Conservation (phyloP, 1,140 invertebrate species). For the Caenorhabditis latens region DNA sequence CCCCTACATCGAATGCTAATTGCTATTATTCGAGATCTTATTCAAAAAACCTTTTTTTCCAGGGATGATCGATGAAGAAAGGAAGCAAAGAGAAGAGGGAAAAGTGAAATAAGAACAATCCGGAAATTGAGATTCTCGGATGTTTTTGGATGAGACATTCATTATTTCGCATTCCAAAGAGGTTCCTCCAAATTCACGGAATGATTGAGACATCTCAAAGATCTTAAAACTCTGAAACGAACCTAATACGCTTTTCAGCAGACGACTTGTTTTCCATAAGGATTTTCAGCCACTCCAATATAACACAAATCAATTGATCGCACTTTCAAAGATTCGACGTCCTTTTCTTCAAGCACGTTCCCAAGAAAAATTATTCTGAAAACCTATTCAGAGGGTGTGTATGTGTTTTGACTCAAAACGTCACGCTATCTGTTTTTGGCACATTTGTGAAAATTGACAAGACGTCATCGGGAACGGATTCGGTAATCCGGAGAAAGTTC, state of each 20-base stretch:
- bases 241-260: conserved; percentile 22
- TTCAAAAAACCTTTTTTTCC: background rate
- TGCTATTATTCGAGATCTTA: conserved; percentile 45
- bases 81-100: background rate
- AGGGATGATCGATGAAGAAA: background rate
- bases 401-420: conserved; percentile 38
- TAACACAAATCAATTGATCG: conserved; percentile 13
- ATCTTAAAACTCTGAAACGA: conserved; percentile 46
- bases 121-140: conserved; percentile 49
- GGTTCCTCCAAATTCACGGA: conserved; percentile 20
- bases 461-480: background rate
- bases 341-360: background rate
- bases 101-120: conserved; percentile 13
- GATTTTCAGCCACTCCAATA: background rate
- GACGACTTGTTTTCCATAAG: background rate
- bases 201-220: conserved; percentile 20
- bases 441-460: background rate
- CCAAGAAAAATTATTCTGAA: background rate
- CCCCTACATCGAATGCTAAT: conserved; percentile 46
- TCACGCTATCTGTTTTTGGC: conserved; percentile 44
- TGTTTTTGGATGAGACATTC: conserved; percentile 47
- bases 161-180: conserved; percentile 40
- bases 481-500: conserved; percentile 1
- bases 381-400: background rate
- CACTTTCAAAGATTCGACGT: conserved; percentile 12